Conservation (phyloP, 2,888 invertebrate species). For the Parnassius smintheus region DNA sequence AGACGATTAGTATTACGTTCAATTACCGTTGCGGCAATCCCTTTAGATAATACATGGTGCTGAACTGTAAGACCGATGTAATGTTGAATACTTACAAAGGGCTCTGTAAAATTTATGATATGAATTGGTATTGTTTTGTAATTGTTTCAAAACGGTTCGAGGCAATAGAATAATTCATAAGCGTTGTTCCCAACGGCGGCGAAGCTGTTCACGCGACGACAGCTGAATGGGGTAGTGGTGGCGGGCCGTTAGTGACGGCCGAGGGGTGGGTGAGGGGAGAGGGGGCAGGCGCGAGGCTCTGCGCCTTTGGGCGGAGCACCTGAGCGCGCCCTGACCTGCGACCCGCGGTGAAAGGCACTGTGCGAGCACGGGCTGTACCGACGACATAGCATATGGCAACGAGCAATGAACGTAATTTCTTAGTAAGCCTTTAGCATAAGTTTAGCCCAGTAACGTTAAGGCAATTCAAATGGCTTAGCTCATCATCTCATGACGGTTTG, state of each 20-base stretch:
- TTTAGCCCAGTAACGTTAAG: conserved; percentile 2
- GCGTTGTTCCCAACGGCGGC: conserved; percentile 65
- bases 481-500: no score
- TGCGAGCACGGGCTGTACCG: conserved; percentile 47
- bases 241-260: conserved; percentile 58
- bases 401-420: conserved; percentile 58
- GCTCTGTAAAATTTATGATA: conserved; percentile 68
- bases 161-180: conserved; percentile 76
- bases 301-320: conserved; percentile 74
- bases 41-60: no score
- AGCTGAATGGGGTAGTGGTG: conserved; percentile 77
- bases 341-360: conserved; percentile 79
- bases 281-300: conserved; percentile 37
- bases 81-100: conserved; percentile 60
- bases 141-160: conserved; percentile 71
- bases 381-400: conserved; percentile 63
- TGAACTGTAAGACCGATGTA: conserved; percentile 31
- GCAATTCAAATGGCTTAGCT: not conserved
- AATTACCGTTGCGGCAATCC: conserved; percentile 34
- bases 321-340: conserved; percentile 81
- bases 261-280: conserved; percentile 41
- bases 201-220: conserved; percentile 66
- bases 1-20: conserved; percentile 34
- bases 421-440: conserved; percentile 19
- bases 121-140: conserved; percentile 74